Evolutionary conservation across 2,888 invertebrate species (phyloP).

Genomic region (Hedychridium roseum): DNA sequence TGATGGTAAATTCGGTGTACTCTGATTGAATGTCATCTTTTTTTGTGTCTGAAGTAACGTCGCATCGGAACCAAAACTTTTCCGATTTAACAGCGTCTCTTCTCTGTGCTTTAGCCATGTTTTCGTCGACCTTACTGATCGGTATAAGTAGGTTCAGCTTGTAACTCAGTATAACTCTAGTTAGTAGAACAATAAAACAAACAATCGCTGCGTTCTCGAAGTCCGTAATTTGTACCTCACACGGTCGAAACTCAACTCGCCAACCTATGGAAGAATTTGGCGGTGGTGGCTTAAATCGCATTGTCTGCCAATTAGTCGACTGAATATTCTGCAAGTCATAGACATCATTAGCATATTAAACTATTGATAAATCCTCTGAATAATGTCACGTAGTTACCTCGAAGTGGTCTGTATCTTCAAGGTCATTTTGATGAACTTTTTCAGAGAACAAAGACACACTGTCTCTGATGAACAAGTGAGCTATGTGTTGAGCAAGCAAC

Average conservation of each 20-base stretch:
- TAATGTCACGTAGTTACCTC: conserved; percentile 71
- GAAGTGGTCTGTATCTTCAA: conserved; percentile 96
- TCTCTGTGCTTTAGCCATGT: conserved; percentile 95
- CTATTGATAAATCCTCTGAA: background rate
- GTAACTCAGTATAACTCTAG: conserved; percentile 95
- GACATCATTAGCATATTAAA: too few species aligned
- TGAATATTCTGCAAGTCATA: conserved; percentile 92
- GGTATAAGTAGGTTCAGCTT: conserved; percentile 96
- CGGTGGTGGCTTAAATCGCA: conserved; percentile 98
- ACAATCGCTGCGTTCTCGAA: conserved; percentile 99
- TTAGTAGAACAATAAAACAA: conserved; percentile 96
- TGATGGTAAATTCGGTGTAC: conserved; percentile 85
- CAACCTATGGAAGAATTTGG: conserved; percentile 96
- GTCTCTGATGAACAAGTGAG: conserved; percentile 98
- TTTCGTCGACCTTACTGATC: conserved; percentile 97
- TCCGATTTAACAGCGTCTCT: conserved; percentile 83
- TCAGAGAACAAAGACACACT: conserved; percentile 95
- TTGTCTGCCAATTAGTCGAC: conserved; percentile 99
- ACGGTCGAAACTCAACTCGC: conserved; percentile 99
- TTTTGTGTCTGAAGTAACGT: conserved; percentile 70
- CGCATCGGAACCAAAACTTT: conserved; percentile 94
- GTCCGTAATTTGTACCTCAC: conserved; percentile 97
- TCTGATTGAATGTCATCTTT: conserved; percentile 65
- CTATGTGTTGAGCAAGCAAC: conserved; percentile 92
- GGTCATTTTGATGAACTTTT: conserved; percentile 92